Evolutionary conservation across 2,888 invertebrate species (phyloP).

Genomic region (Temnothorax rugatulus): DNA sequence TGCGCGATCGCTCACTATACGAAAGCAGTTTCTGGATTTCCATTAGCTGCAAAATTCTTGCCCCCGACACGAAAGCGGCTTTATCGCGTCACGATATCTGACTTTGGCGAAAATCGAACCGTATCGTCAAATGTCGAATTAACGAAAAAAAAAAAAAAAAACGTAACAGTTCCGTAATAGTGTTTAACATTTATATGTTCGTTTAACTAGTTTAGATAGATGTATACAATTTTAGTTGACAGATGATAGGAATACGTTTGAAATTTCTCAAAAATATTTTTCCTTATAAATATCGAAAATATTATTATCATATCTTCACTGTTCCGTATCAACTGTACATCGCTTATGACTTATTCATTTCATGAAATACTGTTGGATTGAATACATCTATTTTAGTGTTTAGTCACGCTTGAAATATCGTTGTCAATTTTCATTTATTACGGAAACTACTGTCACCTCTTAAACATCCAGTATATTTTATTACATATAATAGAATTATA

Average conservation of each 20-base stretch:
- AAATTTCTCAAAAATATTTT: neutral
- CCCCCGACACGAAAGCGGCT: constrained; percentile 31
- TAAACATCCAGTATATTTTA: neutral
- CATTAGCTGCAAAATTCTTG: constrained; percentile 38
- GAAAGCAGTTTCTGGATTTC: constrained; percentile 47
- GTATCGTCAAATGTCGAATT: neutral
- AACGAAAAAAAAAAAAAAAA: constrained; percentile 10
- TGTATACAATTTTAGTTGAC: neutral
- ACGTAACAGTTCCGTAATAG: neutral
- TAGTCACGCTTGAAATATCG: neutral
- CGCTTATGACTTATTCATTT: neutral
- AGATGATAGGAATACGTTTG: too few relatives aligned
- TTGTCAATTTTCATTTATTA: neutral
- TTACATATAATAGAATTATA: neutral
- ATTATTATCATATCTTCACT: neutral
- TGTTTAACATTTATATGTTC: neutral
- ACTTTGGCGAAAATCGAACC: constrained; percentile 7
- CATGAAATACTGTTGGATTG: neutral
- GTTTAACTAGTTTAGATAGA: neutral
- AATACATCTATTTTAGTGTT: neutral
- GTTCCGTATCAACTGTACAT: neutral
- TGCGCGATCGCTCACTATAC: constrained; percentile 32
- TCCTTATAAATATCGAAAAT: neutral
- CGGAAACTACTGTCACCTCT: neutral
- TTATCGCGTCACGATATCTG: constrained; percentile 27